Evolutionary conservation across 2,113 vertebrate genomes (phyloP).

Genomic region (Pelvicachromis taeniatus): DNA sequence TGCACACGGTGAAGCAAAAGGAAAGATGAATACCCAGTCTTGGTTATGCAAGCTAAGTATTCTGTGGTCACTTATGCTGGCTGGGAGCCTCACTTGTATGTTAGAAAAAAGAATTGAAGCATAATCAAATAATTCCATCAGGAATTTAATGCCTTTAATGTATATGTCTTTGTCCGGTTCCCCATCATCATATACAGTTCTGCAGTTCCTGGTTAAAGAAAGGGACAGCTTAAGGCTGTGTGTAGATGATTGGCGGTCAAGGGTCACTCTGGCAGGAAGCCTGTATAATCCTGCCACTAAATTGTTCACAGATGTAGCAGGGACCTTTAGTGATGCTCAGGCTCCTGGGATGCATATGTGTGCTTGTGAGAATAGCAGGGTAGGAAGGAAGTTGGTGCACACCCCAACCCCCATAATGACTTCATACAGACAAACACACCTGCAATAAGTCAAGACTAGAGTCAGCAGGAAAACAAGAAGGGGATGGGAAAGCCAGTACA

Average conservation of each 20-base stretch:
- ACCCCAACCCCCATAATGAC: neutral
- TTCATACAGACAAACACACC: neutral
- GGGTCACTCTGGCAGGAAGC: conserved; percentile 15
- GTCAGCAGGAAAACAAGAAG: neutral
- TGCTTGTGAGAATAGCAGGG: neutral
- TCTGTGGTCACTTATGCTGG: neutral
- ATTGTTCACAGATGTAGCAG: conserved; percentile 25
- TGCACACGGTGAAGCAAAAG: neutral
- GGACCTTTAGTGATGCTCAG: conserved; percentile 9
- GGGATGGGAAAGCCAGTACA: neutral
- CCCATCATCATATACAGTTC: neutral
- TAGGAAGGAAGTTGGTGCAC: neutral
- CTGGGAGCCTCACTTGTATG: neutral
- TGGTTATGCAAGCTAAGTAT: neutral
- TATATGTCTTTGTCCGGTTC: neutral
- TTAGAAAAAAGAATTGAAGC: neutral
- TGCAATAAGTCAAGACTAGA: neutral
- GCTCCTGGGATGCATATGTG: neutral
- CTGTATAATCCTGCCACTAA: conserved; percentile 19
- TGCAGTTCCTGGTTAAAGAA: neutral
- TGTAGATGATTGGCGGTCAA: neutral
- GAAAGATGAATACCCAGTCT: neutral
- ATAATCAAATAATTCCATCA: neutral
- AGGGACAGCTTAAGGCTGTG: neutral
- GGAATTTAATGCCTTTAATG: neutral